phyloP scores from a whole-genome alignment of 2,797 vertebrate species.

The Aeoliscus strigatus region DNA sequence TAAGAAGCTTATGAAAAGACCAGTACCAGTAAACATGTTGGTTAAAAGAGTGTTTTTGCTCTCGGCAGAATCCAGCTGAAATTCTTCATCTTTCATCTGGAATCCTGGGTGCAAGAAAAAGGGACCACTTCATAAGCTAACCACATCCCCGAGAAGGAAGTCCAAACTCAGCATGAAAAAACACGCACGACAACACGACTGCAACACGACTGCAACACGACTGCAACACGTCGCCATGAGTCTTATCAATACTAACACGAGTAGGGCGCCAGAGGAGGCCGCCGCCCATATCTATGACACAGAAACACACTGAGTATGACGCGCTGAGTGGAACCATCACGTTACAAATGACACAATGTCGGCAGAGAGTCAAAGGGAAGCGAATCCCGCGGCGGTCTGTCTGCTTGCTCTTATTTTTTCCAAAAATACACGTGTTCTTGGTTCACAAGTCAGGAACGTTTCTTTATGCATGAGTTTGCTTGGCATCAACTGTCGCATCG shows the following conservation, averaged over 20 bases:
- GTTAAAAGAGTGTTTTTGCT: constrained; percentile 85
- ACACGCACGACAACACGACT: too few species aligned
- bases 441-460: constrained; percentile 70
- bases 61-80: constrained; percentile 82
- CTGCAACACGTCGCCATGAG: too few species aligned
- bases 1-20: constrained; percentile 77
- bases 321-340: constrained; percentile 51
- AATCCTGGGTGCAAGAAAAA: constrained; percentile 83
- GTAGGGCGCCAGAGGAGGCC: too few species aligned
- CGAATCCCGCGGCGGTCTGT: constrained; percentile 64
- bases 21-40: constrained; percentile 86
- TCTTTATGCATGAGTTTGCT: constrained; percentile 76
- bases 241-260: constrained; percentile 14
- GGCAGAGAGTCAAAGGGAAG: constrained; percentile 64
- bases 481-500: constrained; percentile 72
- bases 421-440: constrained; percentile 71
- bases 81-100: constrained; percentile 85
- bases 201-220: too few species aligned
- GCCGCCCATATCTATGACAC: too few species aligned
- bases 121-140: constrained; percentile 79
- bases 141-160: constrained; percentile 63
- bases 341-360: constrained; percentile 64
- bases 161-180: constrained; percentile 62
- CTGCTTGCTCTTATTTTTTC: constrained; percentile 24
- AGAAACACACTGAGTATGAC: constrained; percentile 22